Conservation (phyloP, 92 coral and sea anemone genomes). For the Anthopleura xanthogrammica region DNA sequence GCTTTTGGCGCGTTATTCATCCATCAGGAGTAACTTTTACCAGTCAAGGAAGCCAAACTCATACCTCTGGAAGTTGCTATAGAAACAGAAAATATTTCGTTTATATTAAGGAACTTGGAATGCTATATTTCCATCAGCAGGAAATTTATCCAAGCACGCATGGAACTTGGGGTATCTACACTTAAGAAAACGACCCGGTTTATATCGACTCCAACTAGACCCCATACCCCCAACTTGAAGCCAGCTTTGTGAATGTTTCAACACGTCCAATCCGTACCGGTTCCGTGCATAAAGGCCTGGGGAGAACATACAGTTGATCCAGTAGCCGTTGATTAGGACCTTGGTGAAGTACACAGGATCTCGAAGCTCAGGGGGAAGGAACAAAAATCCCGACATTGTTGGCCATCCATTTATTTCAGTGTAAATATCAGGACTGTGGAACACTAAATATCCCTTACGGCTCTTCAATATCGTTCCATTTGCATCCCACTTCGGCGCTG, state of each 20-base stretch:
- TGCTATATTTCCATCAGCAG: conserved; percentile 47
- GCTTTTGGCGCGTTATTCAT: too few relatives aligned
- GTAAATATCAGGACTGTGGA: conserved; percentile 44
- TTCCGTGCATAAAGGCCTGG: conserved; percentile 40
- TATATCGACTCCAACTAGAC: conserved; percentile 26
- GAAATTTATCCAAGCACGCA: conserved; percentile 49
- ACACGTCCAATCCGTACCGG: conserved; percentile 34
- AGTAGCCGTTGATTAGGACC: conserved; percentile 22
- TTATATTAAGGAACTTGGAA: conserved; percentile 33
- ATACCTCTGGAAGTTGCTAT: too few relatives aligned
- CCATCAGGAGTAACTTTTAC: too few relatives aligned
- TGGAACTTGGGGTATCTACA: conserved; percentile 37
- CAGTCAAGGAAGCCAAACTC: too few relatives aligned
- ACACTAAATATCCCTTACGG: conserved; percentile 35
- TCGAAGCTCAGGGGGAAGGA: conserved; percentile 42
- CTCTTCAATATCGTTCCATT: conserved; percentile 31
- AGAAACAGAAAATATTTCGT: background rate
- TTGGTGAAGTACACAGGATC: conserved; percentile 38
- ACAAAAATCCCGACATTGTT: conserved; percentile 24
- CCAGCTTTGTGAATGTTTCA: conserved; percentile 47
- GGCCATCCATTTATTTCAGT: conserved; percentile 53
- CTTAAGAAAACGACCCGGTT: conserved; percentile 28
- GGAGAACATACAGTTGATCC: conserved; percentile 25
- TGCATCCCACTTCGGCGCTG: conserved; percentile 35
- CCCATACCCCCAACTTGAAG: conserved; percentile 33